Conservation (phyloP, 2,888 invertebrate species). For the Ormyrus pomaceus region DNA sequence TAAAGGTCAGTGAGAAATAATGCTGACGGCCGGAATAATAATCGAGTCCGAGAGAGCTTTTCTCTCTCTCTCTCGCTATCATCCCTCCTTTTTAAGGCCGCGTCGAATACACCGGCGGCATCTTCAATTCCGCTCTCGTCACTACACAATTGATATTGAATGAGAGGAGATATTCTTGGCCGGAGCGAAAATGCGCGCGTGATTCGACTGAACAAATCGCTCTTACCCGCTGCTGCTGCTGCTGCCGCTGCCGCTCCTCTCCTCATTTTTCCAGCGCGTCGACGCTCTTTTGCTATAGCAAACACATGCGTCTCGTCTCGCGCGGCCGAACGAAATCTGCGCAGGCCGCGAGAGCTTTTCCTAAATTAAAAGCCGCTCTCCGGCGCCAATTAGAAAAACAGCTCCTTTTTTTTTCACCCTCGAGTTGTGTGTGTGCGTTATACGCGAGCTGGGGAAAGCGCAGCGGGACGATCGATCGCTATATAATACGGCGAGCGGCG, state of each 20-base stretch:
- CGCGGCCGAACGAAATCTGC: too few species aligned
- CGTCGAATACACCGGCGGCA: constrained; percentile 11
- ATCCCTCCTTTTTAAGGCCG: constrained; percentile 10
- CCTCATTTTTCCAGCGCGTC: background rate
- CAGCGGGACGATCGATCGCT: constrained; percentile 37
- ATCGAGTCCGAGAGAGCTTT: background rate
- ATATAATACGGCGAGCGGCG: constrained; percentile 18
- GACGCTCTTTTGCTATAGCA: background rate
- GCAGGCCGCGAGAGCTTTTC: too few species aligned
- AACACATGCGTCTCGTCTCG: too few species aligned
- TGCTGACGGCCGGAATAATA: background rate
- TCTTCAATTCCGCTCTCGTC: constrained; percentile 48
- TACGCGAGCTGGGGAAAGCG: constrained; percentile 38
- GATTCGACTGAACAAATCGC: constrained; percentile 47
- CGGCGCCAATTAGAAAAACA: constrained; percentile 3
- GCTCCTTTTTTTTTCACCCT: background rate
- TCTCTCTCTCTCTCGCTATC: background rate
- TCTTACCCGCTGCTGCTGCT: background rate
- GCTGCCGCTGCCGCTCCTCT: background rate
- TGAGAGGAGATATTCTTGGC: constrained; percentile 47
- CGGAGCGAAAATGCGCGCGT: constrained; percentile 46
- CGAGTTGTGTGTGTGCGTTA: background rate
- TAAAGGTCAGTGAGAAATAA: background rate
- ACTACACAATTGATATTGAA: constrained; percentile 54
- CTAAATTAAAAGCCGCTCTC: constrained; percentile 20